A percentile compares a stretch with the other conserved stretches of the same genome.
These are phyloP conservation scores for Callosobruchus maculatus DNA, from an alignment of 2,888 invertebrate species.

Conservation along the genomic window DNA sequence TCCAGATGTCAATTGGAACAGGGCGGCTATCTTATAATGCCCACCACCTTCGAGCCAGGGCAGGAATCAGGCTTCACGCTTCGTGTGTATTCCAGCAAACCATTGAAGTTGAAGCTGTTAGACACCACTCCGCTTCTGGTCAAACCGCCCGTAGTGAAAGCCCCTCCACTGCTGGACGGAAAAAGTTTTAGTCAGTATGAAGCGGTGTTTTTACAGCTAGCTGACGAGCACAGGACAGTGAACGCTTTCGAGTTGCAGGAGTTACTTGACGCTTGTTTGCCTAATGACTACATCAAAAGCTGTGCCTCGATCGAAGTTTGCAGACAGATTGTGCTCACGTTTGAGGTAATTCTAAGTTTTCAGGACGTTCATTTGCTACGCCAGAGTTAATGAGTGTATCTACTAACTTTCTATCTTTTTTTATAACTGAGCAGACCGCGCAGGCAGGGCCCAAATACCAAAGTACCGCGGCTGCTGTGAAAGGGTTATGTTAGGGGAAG, in stretches of 20 bases:
- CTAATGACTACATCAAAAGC: constrained; percentile 92
- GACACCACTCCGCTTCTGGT: constrained; percentile 65
- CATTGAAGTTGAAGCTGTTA: constrained; percentile 70
- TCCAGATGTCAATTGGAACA: constrained; percentile 65
- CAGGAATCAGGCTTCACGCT: constrained; percentile 88
- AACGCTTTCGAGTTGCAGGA: constrained; percentile 90
- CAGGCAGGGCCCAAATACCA: too few species aligned
- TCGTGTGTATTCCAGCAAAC: constrained; percentile 74
- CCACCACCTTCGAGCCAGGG: constrained; percentile 87
- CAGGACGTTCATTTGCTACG: too few species aligned
- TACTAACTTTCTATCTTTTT: too few species aligned
- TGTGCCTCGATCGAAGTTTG: constrained; percentile 91
- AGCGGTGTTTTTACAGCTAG: constrained; percentile 82
- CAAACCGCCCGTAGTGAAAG: constrained; percentile 73
- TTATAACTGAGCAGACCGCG: too few species aligned
- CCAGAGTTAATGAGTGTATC: too few species aligned
- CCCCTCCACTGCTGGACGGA: constrained; percentile 64
- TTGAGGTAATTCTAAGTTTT: constrained; percentile 68
- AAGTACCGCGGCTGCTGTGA: too few species aligned
- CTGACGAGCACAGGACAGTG: constrained; percentile 86
- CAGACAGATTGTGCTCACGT: constrained; percentile 80
- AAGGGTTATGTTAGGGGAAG: too few species aligned
- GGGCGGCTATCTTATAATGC: constrained; percentile 80
- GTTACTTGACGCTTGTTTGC: constrained; percentile 82
- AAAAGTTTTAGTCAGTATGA: constrained; percentile 83